A percentile compares a stretch with the other conserved stretches of the same genome.
Conservation (phyloP, 2,113 vertebrate species). For the Entomyzon cyanotis region DNA sequence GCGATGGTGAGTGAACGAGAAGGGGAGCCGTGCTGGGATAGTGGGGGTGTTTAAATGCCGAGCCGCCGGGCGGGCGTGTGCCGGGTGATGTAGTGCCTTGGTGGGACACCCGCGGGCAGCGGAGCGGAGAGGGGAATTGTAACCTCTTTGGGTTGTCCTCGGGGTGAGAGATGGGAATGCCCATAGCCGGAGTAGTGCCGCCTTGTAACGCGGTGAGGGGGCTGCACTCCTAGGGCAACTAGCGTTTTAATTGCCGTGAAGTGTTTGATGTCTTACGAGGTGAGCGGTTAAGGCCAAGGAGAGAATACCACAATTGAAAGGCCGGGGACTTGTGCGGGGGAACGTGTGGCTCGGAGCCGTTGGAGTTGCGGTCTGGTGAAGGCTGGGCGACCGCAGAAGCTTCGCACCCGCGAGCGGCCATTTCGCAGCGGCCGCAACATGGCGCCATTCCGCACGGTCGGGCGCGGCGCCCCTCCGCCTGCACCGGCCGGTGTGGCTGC, state of each 20-base stretch:
- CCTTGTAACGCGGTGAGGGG: accelerated
- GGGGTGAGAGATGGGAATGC: accelerated
- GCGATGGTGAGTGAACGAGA: conserved; percentile 20
- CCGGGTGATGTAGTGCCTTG: accelerated
- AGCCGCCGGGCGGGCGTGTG: accelerated
- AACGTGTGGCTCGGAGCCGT: accelerated
- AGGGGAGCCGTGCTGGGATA: accelerated
- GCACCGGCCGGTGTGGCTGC: accelerated
- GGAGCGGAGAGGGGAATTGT: accelerated
- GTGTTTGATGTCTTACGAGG: background rate
- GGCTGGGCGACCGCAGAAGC: accelerated
- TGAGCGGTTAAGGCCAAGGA: accelerated
- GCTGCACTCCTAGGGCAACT: background rate
- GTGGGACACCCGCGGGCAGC: accelerated
- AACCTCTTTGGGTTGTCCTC: accelerated
- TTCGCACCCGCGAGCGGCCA: background rate
- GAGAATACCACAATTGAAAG: accelerated
- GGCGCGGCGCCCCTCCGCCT: accelerated
- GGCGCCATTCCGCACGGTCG: accelerated
- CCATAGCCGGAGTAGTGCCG: accelerated
- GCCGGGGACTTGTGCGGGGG: accelerated
- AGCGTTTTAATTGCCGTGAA: accelerated
- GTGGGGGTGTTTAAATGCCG: accelerated
- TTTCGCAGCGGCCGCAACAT: background rate
- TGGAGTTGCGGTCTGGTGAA: accelerated